A percentile compares a stretch with the other conserved stretches of the same genome.
These are phyloP conservation scores for Phortica okadai DNA, from an alignment of 2,888 invertebrate species.

Conservation along the genomic window DNA sequence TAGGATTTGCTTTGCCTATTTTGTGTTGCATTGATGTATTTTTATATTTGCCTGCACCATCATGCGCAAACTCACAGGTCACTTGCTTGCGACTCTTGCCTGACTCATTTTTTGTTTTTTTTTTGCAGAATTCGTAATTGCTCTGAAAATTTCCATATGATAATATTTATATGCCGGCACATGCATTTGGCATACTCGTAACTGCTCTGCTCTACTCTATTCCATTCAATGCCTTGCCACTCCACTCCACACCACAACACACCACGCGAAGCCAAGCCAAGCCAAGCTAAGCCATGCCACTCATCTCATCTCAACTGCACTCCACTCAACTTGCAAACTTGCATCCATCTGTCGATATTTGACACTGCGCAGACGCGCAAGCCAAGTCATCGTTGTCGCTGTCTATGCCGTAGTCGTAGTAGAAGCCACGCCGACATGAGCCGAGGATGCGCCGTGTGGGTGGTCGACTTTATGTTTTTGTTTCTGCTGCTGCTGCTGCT, in stretches of 20 bases:
- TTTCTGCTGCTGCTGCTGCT: conserved; percentile 40
- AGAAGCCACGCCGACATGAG: conserved; percentile 45
- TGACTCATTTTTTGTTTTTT: conserved; percentile 45
- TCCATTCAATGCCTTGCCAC: background rate
- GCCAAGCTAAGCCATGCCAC: conserved; percentile 40
- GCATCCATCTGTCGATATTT: conserved; percentile 52
- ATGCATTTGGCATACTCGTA: conserved; percentile 40
- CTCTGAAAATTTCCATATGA: conserved; percentile 68
- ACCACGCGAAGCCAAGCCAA: background rate
- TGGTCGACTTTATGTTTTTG: conserved; percentile 45
- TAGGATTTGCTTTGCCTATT: conserved; percentile 20
- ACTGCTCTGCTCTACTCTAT: no score
- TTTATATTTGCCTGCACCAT: conserved; percentile 57
- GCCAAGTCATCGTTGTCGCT: conserved; percentile 51
- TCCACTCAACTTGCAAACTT: conserved; percentile 54
- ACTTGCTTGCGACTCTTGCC: conserved; percentile 69
- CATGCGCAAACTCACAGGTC: conserved; percentile 60
- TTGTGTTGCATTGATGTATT: conserved; percentile 49
- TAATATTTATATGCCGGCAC: conserved; percentile 61
- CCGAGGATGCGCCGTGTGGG: conserved; percentile 50
- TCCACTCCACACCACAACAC: background rate
- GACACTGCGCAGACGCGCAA: conserved; percentile 68
- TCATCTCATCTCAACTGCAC: conserved; percentile 49
- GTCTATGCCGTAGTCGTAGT: conserved; percentile 37
- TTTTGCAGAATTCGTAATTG: conserved; percentile 64